These are phyloP conservation scores for Scomberomorus guttatus DNA, from an alignment of 2,797 vertebrate species.

Conservation along the genomic window DNA sequence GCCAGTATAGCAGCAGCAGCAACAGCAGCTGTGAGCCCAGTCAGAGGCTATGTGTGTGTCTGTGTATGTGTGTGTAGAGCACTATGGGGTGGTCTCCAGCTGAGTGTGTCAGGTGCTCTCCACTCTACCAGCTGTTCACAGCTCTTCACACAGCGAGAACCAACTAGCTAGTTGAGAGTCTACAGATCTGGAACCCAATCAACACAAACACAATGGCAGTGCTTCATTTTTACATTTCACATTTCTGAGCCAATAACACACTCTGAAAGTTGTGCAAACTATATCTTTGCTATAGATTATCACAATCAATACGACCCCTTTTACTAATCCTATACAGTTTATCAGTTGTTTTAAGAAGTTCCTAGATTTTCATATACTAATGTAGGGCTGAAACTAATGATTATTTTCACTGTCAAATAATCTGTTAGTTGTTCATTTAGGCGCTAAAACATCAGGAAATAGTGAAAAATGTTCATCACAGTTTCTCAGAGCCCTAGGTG, in stretches of 20 bases:
- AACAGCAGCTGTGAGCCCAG: slow-evolving; percentile 59
- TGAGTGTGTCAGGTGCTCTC: slow-evolving; percentile 72
- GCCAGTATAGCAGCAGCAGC: slow-evolving; percentile 29
- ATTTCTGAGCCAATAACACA: not conserved
- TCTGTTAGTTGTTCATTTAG: not conserved
- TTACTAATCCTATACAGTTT: not conserved
- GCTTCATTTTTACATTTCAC: slow-evolving; percentile 11
- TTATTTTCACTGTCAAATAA: not conserved
- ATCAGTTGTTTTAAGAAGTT: not conserved
- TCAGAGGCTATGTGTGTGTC: slow-evolving; percentile 7
- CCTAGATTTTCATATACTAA: not conserved
- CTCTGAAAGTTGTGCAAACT: not conserved
- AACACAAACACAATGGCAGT: slow-evolving; percentile 28
- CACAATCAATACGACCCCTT: not conserved
- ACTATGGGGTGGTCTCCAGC: slow-evolving; percentile 58
- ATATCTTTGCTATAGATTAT: not conserved
- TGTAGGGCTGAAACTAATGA: not conserved
- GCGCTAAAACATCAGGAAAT: not conserved
- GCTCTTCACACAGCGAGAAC: slow-evolving; percentile 51
- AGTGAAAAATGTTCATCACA: not conserved
- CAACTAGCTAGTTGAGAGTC: slow-evolving; percentile 51
- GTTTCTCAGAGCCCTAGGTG: too few relatives aligned
- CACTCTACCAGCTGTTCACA: slow-evolving; percentile 72
- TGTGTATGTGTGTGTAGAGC: slow-evolving; percentile 9
- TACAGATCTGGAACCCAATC: slow-evolving; percentile 45